Evolutionary conservation across 1,140 invertebrate genomes (phyloP), one percentile per base, ranked within the genome.

Genomic region (Drosophila sechellia): DNA sequence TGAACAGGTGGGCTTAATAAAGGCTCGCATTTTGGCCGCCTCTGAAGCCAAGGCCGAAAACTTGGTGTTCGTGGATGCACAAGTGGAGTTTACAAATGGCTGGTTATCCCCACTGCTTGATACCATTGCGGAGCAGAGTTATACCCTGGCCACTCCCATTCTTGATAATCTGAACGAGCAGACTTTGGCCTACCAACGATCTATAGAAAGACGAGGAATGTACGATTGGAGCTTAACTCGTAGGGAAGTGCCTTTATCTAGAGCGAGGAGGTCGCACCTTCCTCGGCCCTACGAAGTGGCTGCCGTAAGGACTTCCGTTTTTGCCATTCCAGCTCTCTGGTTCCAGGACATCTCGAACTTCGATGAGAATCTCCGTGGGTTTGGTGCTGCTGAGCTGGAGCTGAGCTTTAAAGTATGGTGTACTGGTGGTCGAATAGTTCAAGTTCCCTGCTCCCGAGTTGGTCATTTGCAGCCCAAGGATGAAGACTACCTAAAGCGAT

Each of bases 391-490:
- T 11, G 48, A 50, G 27, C n/a, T 34, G 0, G 48, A 34, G 15
- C 48, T 50, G 0, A 50, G 48, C 22, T 17, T 50, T 11, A 50
- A 50, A 17, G 48, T 50, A 8, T 50, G 48, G 48, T n/a, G 48
- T 31, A 50, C 8, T 50, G 48, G 27, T 50, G 48, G 48, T 1
- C 48, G 48, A 5, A 34, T 50, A 17, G 27, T 50, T 17, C 48
- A 17, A 50, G 48, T 50, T 50, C 48, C 48, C n/a, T 50, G 48
- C 48, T 50, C 48, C 10, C 31, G 48, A 50, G 48, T 50, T 31
- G 48, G 48, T 0, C 48, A 50, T 10, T 34, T 50, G 27, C 25
- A 50, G 48, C 48, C 48, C n/a, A 50, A 15, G 10, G 10, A 50
- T 34, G n/a, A 34, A 4, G 8, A 34, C 27, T 50, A 50, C n/a